These are phyloP conservation scores for Lobophora halterata DNA, from an alignment of 2,888 invertebrate species.

Conservation along the genomic window DNA sequence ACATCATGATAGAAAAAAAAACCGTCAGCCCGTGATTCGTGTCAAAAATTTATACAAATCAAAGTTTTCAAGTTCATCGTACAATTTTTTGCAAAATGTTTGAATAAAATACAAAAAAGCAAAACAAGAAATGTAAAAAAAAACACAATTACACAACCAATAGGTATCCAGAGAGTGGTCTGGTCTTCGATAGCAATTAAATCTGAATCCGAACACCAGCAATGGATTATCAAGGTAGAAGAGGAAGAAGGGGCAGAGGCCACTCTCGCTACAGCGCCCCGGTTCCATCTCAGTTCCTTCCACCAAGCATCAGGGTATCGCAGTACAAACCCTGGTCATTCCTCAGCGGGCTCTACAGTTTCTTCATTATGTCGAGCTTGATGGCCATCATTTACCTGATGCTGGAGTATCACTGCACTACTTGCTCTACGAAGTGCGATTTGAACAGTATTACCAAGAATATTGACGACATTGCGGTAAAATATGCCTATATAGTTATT, in stretches of 20 bases:
- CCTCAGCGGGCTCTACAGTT: conserved; percentile 41
- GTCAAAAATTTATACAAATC: conserved; percentile 11
- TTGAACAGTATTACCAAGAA: conserved; percentile 47
- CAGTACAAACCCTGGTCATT: conserved; percentile 37
- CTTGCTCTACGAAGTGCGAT: conserved; percentile 46
- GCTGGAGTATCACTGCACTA: conserved; percentile 55
- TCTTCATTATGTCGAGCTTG: conserved; percentile 49
- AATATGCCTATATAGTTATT: background rate
- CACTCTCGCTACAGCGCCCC: conserved; percentile 28
- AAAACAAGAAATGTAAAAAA: conserved; percentile 16
- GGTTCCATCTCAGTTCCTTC: conserved; percentile 7
- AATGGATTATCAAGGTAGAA: conserved; percentile 52
- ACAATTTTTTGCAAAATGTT: conserved; percentile 22
- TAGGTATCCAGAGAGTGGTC: conserved; percentile 9
- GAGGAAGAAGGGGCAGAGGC: conserved; percentile 45
- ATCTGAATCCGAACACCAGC: conserved; percentile 20
- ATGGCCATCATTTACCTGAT: conserved; percentile 53
- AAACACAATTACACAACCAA: conserved; percentile 8
- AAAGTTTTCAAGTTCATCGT: conserved; percentile 15
- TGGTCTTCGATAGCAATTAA: too few relatives aligned
- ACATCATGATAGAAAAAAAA: too few relatives aligned
- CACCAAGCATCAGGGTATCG: too few relatives aligned
- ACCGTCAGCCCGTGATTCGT: too few relatives aligned
- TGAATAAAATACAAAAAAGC: conserved; percentile 12
- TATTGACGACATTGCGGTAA: conserved; percentile 60